Evolutionary conservation across 2,888 invertebrate species (phyloP).

Genomic region (Eurytoma adleriae): DNA sequence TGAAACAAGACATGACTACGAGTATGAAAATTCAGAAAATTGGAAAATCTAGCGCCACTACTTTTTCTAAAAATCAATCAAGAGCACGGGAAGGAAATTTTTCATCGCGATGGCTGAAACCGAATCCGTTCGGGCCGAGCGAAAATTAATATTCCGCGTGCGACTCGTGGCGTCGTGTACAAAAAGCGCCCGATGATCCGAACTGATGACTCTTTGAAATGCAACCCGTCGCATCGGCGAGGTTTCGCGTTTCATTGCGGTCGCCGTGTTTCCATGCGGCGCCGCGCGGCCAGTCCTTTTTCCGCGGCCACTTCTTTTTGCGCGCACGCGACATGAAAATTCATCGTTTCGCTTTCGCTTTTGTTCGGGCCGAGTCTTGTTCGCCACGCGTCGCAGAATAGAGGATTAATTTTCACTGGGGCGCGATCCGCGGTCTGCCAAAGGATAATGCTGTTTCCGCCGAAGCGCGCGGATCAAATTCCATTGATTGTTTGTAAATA

Average conservation of each 20-base stretch:
- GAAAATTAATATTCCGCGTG: conserved; percentile 28
- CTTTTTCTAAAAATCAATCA: no score
- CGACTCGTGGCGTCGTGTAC: neutral
- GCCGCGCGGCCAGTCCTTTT: neutral
- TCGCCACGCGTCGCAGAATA: neutral
- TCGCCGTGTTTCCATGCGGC: neutral
- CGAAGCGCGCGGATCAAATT: no score
- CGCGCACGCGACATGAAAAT: neutral
- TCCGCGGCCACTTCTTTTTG: neutral
- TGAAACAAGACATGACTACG: no score
- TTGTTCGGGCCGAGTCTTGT: neutral
- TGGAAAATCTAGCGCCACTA: no score
- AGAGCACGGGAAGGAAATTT: no score
- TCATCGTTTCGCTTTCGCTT: neutral
- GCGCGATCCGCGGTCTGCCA: no score
- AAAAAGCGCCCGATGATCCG: conserved; percentile 12
- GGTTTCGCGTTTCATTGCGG: conserved; percentile 14
- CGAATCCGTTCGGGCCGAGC: neutral
- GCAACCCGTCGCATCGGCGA: conserved; percentile 3
- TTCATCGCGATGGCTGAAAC: no score
- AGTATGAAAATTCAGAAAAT: no score
- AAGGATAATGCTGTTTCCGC: no score
- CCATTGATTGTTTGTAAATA: no score
- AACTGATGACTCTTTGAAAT: conserved; percentile 35
- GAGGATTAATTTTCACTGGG: no score